These are phyloP conservation scores for Scaptodrosophila lebanonensis DNA, from an alignment of 1,140 invertebrate species.

Conservation along the genomic window DNA sequence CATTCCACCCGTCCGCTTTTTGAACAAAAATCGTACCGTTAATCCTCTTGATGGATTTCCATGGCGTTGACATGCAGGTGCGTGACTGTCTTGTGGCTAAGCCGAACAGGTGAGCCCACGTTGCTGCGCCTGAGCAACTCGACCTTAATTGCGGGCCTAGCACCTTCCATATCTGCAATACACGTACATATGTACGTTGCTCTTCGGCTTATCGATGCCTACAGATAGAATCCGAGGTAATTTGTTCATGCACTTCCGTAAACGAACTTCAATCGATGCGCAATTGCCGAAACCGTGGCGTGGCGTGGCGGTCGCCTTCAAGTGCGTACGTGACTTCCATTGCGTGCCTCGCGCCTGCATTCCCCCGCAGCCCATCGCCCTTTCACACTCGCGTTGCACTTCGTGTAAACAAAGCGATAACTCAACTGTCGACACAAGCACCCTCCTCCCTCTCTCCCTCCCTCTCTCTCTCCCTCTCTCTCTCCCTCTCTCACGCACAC, in stretches of 20 bases:
- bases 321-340: conserved; percentile 44
- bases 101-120: conserved; percentile 22
- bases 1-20: conserved; percentile 6
- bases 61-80: no score
- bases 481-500: background rate
- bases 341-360: conserved; percentile 19
- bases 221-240: no score
- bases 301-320: conserved; percentile 1
- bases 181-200: no score
- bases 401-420: conserved; percentile 49
- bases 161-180: no score
- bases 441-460: background rate
- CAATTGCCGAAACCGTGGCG: background rate
- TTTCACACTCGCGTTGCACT: conserved; percentile 22
- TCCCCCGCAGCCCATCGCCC: background rate
- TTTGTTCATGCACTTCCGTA: no score
- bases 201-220: no score
- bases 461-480: conserved; percentile 1
- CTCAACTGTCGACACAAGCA: conserved; percentile 36
- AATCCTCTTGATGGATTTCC: conserved; percentile 32
- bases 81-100: background rate
- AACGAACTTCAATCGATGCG: background rate
- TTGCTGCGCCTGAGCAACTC: no score
- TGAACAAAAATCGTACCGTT: conserved; percentile 1
- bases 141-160: no score